These are phyloP conservation scores for Mycteria americana DNA, from an alignment of 2,797 vertebrate species.

Conservation along the genomic window DNA sequence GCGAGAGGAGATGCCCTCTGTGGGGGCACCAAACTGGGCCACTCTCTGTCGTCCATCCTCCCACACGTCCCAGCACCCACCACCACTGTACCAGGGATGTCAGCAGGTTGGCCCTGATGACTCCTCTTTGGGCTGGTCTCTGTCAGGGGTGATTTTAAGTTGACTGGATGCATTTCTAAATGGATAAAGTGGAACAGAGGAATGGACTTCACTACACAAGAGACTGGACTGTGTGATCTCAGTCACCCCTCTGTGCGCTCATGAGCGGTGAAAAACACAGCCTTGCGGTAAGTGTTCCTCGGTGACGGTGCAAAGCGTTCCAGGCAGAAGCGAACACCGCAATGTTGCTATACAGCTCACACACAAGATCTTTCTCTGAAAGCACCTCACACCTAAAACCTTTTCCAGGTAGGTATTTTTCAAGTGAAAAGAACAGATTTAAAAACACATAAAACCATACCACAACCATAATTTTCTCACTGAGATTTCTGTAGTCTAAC, in stretches of 20 bases:
- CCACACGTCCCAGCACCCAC: neutral
- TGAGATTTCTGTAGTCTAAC: neutral
- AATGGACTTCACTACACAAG: neutral
- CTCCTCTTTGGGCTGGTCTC: neutral
- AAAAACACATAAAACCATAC: neutral
- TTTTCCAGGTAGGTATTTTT: neutral
- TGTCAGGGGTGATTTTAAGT: too few species aligned
- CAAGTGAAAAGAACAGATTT: neutral
- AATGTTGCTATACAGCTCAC: too few species aligned
- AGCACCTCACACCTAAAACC: neutral
- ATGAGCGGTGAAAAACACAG: too few species aligned
- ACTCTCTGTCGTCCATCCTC: too few species aligned
- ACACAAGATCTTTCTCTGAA: neutral
- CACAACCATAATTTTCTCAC: neutral
- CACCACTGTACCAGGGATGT: too few species aligned
- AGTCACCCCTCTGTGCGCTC: neutral
- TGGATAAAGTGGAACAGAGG: neutral
- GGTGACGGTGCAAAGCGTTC: neutral
- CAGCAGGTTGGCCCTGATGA: neutral
- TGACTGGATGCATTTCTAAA: neutral
- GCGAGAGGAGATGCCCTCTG: neutral
- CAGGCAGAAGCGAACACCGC: neutral
- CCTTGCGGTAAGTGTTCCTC: neutral
- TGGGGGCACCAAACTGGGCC: accelerated
- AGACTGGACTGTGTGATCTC: neutral